Conservation (phyloP, 2,888 invertebrate genomes). For the Caenorhabditis auriculariae region DNA sequence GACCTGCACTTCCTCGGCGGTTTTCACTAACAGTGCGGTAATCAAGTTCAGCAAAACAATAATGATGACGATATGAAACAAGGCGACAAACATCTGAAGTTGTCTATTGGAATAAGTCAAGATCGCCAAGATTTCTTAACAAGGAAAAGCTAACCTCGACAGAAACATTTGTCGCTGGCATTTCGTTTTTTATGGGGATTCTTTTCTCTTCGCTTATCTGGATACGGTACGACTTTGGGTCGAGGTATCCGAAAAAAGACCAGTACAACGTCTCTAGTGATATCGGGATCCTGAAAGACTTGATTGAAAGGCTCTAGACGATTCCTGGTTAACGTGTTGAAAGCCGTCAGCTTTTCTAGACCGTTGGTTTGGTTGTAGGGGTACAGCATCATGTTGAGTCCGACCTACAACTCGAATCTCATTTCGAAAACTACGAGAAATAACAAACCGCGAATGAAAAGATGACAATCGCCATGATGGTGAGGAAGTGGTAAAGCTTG, state of each 20-base stretch:
- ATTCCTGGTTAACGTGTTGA: no score
- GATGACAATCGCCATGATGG: conserved; percentile 54
- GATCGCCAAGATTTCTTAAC: no score
- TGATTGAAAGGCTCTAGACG: not conserved
- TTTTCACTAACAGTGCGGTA: conserved; percentile 52
- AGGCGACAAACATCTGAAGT: conserved; percentile 26
- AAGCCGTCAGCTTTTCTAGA: conserved; percentile 1
- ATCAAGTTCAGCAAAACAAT: conserved; percentile 55
- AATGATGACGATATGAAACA: conserved; percentile 50
- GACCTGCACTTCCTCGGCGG: conserved; percentile 51
- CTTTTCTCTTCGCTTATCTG: no score
- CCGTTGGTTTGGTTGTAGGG: conserved; percentile 17
- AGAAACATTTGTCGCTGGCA: no score
- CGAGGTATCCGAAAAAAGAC: conserved; percentile 54
- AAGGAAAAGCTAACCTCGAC: no score
- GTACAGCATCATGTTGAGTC: conserved; percentile 27
- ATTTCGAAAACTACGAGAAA: conserved; percentile 6
- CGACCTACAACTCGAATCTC: conserved; percentile 50
- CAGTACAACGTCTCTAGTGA: conserved; percentile 45
- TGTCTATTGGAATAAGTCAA: no score
- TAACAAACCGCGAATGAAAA: conserved; percentile 51
- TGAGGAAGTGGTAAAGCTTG: conserved; percentile 52
- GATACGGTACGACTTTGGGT: conserved; percentile 20
- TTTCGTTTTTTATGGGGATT: no score
- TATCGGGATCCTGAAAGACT: conserved; percentile 11